Evolutionary conservation across 2,113 vertebrate genomes (phyloP).

Genomic region (Tupaia chinensis): DNA sequence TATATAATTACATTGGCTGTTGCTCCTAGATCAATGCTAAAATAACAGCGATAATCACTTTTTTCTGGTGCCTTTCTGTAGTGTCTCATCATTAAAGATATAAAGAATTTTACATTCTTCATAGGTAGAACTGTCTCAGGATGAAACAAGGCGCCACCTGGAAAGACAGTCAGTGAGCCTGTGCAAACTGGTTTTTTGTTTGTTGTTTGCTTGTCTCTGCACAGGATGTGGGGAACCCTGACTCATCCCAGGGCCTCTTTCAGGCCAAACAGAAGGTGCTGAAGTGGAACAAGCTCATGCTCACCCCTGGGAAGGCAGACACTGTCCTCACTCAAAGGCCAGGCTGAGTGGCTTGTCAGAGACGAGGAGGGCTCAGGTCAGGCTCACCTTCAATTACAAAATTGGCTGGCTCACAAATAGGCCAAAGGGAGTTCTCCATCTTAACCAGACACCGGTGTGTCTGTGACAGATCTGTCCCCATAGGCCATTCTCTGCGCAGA

Average conservation of each 20-base stretch:
- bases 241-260: not conserved
- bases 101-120: not conserved
- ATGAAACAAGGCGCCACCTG: not conserved
- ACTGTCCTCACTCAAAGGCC: conserved; percentile 58
- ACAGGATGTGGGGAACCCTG: not conserved
- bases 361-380: conserved; percentile 60
- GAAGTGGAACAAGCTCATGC: too few species aligned
- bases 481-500: conserved; percentile 74
- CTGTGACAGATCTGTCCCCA: conserved; percentile 80
- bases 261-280: not conserved
- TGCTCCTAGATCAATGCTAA: conserved; percentile 60
- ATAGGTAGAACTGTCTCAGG: not conserved
- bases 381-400: conserved; percentile 81
- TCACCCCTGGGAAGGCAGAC: conserved; percentile 51
- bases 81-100: not conserved
- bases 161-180: not conserved
- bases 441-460: conserved; percentile 81
- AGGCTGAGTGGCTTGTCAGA: conserved; percentile 66
- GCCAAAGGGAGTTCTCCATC: conserved; percentile 78
- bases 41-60: conserved; percentile 40
- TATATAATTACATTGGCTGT: conserved; percentile 22
- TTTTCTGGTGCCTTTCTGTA: not conserved
- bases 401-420: conserved; percentile 68
- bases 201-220: not conserved
- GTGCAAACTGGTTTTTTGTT: not conserved